Evolutionary conservation across 2,113 vertebrate species (phyloP), one percentile per base, ranked within the genome.

Genomic region (Oryzias javanicus): DNA sequence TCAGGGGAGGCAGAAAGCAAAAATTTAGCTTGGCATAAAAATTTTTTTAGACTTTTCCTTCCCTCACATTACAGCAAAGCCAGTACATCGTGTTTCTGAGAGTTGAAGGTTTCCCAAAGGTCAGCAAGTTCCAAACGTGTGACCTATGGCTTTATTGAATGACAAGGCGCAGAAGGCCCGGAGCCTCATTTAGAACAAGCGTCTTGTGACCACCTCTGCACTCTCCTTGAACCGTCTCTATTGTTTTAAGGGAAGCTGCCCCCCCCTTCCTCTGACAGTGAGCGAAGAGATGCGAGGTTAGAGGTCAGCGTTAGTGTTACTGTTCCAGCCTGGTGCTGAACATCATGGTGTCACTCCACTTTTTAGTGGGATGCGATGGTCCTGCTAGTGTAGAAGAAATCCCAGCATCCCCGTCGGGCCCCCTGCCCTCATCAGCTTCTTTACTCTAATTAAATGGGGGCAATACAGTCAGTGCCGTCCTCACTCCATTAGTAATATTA

Each of bases 401-500:
- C 78, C 63, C 61, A 48, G 50, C 70, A 73, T 57, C 76, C 60
- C 63, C 71, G 62, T 40, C 67, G 29, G 24, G 55, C 64, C 52
- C 29, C 63, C 60, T 56, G 52, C 84, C 67, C 78, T 85, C 84
- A 81, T 87, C 86, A 79, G 79, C 71, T 78, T 66, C 82, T 76
- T 44, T 27, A 6, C 76, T 78, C 66, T 85, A 85, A 90, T 88
- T 86, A 86, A 81, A 86, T 88, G 81, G 85, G 81, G 76, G 76
- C 74, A 84, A 88, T 88, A 86, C 88, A 85, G 78, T 81, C 82
- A 80, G 72, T 64, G 60, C 78, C 70, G 49, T 82, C 79, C 78
- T 79, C 81, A 86, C 85, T 86, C 86, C 85, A 88, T 89, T 90
- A 86, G 81, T 85, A 84, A 78, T 86, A 88, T 90, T 86, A 90